These are phyloP conservation scores for Pseudoips prasinana DNA, from an alignment of 2,888 invertebrate species.

Conservation along the genomic window DNA sequence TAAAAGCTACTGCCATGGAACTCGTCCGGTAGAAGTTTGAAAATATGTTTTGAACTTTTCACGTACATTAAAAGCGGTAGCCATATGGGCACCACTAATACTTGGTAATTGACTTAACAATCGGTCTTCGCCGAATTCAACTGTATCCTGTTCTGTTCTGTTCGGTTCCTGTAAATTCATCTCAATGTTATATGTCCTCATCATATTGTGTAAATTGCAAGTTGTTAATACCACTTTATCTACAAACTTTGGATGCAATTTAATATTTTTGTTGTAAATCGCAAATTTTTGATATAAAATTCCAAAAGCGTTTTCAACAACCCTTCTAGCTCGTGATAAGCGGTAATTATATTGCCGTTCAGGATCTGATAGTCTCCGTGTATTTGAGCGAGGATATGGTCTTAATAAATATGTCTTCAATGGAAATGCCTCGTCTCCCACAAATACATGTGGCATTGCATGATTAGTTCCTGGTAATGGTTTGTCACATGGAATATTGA, in stretches of 20 bases:
- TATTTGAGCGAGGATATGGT: conserved; percentile 14
- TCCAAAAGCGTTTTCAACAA: conserved; percentile 26
- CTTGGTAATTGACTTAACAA: conserved; percentile 23
- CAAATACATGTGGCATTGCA: conserved; percentile 30
- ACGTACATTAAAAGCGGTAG: conserved; percentile 21
- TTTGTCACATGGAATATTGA: conserved; percentile 27
- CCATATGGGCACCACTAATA: conserved; percentile 18
- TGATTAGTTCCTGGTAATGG: conserved; percentile 25
- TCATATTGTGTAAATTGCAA: conserved; percentile 25
- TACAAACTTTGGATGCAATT: conserved; percentile 23
- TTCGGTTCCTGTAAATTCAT: conserved; percentile 24
- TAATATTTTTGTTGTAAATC: conserved; percentile 21
- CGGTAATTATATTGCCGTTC: conserved; percentile 27
- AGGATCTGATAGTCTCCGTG: conserved; percentile 19
- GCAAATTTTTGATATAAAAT: conserved; percentile 23
- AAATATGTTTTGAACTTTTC: conserved; percentile 24
- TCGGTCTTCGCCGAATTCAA: conserved; percentile 25
- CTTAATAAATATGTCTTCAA: conserved; percentile 31
- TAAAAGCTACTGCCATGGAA: conserved; percentile 20
- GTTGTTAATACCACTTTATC: conserved; percentile 28
- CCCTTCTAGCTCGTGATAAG: conserved; percentile 19
- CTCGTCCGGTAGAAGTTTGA: conserved; percentile 25
- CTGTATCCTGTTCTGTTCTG: conserved; percentile 20
- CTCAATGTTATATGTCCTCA: conserved; percentile 24
- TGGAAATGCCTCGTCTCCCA: conserved; percentile 29